A percentile compares a stretch with the other conserved stretches of the same genome.
phyloP scores from a whole-genome alignment of 2,888 invertebrate genomes.

The Perithous albicinctus region DNA sequence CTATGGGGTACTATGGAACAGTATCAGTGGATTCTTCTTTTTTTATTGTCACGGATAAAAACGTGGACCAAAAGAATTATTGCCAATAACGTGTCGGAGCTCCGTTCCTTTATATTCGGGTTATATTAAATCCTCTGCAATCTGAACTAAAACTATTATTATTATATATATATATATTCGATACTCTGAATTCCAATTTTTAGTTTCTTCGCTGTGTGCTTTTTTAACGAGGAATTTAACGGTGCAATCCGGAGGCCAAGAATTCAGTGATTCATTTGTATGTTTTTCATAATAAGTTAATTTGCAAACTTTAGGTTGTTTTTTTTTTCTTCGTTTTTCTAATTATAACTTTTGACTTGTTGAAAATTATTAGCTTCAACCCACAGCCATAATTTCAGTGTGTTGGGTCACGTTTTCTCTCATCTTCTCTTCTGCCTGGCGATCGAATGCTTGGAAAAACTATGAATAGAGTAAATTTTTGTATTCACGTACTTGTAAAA shows the following conservation, averaged over 20 bases:
- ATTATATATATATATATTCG: no score
- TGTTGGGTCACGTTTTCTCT: constrained; percentile 3
- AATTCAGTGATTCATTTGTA: not conserved
- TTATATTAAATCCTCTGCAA: constrained; percentile 10
- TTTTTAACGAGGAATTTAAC: not conserved
- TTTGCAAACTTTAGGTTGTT: not conserved
- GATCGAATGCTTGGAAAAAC: constrained; percentile 26
- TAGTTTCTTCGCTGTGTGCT: no score
- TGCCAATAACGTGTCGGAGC: constrained; percentile 38
- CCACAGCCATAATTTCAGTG: constrained; percentile 5
- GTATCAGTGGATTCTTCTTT: constrained; percentile 15
- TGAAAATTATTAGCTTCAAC: not conserved
- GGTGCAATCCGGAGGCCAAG: not conserved
- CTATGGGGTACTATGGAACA: not conserved
- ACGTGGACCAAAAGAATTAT: constrained; percentile 47
- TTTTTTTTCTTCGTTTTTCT: not conserved
- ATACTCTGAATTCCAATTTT: not conserved
- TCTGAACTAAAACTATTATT: not conserved
- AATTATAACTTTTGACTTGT: not conserved
- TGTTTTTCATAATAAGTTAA: not conserved
- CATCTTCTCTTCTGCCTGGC: not conserved
- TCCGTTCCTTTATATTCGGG: constrained; percentile 6
- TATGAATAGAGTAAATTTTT: constrained; percentile 48
- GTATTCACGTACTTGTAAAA: constrained; percentile 30
- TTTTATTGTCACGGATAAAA: constrained; percentile 50